Conservation (phyloP, 2,797 vertebrate genomes). For the Hafferia zeledoni region DNA sequence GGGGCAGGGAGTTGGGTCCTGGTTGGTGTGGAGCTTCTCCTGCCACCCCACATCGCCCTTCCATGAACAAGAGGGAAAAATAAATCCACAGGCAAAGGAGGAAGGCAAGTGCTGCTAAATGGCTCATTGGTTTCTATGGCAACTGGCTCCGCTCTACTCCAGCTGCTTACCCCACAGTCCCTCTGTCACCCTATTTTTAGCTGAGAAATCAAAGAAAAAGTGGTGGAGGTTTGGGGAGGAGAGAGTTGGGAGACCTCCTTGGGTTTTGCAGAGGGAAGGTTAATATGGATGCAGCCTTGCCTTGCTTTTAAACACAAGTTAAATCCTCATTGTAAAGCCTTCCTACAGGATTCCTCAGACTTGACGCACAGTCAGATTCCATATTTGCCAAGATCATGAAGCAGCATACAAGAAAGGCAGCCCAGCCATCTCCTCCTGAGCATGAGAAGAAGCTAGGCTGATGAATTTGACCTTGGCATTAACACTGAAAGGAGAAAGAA, state of each 20-base stretch:
- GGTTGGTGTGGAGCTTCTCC: not conserved
- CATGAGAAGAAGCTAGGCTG: not conserved
- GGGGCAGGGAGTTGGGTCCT: not conserved
- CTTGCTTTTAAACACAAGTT: constrained; percentile 43
- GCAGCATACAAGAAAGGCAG: not conserved
- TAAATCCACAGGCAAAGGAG: constrained; percentile 72
- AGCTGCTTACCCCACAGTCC: constrained; percentile 84
- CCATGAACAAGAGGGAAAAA: constrained; percentile 53
- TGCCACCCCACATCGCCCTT: not conserved
- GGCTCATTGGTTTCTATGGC: constrained; percentile 82
- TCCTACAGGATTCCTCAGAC: constrained; percentile 13
- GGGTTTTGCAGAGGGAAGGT: not conserved
- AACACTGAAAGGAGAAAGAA: not conserved
- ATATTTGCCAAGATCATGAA: not conserved
- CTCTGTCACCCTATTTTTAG: constrained; percentile 86
- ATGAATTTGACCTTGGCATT: not conserved
- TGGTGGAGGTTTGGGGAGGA: constrained; percentile 26
- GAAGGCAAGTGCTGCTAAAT: constrained; percentile 79
- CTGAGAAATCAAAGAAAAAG: constrained; percentile 77
- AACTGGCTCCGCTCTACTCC: constrained; percentile 79
- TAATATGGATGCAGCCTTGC: constrained; percentile 55
- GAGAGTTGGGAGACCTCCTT: constrained; percentile 38
- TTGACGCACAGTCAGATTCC: not conserved
- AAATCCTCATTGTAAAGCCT: not conserved
- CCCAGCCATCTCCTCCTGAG: not conserved